These are phyloP conservation scores for Smutsia gigantea DNA, from an alignment of 2,797 vertebrate species.

Conservation along the genomic window DNA sequence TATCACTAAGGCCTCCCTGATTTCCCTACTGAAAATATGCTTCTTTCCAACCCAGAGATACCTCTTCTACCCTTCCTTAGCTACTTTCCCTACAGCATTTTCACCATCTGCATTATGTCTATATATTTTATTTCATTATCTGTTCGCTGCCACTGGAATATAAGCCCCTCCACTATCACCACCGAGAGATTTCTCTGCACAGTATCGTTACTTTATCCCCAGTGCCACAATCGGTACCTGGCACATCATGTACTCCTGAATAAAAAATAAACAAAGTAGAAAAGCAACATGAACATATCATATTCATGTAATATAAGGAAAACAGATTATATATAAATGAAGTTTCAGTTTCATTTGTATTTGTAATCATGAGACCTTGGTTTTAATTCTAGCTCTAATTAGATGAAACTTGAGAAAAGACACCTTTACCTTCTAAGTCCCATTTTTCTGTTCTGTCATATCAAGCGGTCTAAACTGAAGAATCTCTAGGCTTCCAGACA, in stretches of 20 bases:
- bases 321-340: not conserved
- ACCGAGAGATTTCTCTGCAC: not conserved
- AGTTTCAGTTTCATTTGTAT: not conserved
- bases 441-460: not conserved
- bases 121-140: not conserved
- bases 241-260: not conserved
- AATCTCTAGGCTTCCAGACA: not conserved
- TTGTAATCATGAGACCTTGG: not conserved
- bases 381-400: slow-evolving; percentile 45
- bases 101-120: not conserved
- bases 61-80: not conserved
- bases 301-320: not conserved
- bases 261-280: not conserved
- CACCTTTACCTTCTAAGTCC: slow-evolving; percentile 18
- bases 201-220: not conserved
- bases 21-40: not conserved
- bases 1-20: not conserved
- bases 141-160: not conserved
- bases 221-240: not conserved
- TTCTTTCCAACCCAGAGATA: not conserved
- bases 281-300: not conserved
- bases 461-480: not conserved
- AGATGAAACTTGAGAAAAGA: slow-evolving; percentile 9
- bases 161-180: not conserved
- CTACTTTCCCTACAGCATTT: not conserved